Evolutionary conservation across 1,140 invertebrate species (phyloP).

Genomic region (Cherax quadricarinatus): DNA sequence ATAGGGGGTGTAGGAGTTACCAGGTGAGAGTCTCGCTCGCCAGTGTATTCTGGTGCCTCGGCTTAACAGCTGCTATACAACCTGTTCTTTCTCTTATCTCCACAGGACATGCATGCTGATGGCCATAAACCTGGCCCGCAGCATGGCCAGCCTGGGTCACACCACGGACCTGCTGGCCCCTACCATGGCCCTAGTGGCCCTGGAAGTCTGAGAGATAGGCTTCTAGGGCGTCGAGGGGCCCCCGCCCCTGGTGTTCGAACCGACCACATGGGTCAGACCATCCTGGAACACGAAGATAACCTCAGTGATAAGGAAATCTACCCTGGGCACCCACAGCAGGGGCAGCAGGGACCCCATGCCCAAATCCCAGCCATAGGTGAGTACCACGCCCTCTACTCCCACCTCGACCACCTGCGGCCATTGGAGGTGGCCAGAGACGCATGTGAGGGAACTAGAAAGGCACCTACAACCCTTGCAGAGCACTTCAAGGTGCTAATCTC

Average conservation of each 20-base stretch:
- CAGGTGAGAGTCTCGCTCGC: constrained; percentile 2
- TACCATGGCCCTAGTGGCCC: constrained; percentile 73
- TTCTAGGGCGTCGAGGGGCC: constrained; percentile 76
- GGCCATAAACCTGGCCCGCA: constrained; percentile 65
- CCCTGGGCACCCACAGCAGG: constrained; percentile 75
- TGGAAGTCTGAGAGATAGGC: constrained; percentile 73
- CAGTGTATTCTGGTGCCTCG: constrained; percentile 12
- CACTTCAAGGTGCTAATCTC: not conserved
- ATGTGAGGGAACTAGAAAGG: constrained; percentile 8
- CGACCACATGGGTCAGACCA: constrained; percentile 75
- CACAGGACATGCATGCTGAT: constrained; percentile 57
- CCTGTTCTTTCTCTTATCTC: constrained; percentile 25
- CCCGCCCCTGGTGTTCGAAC: constrained; percentile 49
- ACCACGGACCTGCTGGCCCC: constrained; percentile 39
- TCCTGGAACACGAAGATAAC: constrained; percentile 91
- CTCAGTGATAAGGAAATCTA: constrained; percentile 90
- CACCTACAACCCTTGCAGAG: not conserved
- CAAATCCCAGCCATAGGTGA: constrained; percentile 74
- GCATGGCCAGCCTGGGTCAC: constrained; percentile 46
- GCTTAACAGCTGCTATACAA: not conserved
- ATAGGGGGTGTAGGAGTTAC: not conserved
- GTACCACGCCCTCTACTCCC: constrained; percentile 16
- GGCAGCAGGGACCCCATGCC: constrained; percentile 58
- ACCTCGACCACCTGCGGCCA: constrained; percentile 22
- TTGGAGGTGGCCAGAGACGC: not conserved